Percentiles rank a stretch among this genome's conserved stretches.
Conservation (phyloP, 2,113 vertebrate species). For the Aphyosemion australe region DNA sequence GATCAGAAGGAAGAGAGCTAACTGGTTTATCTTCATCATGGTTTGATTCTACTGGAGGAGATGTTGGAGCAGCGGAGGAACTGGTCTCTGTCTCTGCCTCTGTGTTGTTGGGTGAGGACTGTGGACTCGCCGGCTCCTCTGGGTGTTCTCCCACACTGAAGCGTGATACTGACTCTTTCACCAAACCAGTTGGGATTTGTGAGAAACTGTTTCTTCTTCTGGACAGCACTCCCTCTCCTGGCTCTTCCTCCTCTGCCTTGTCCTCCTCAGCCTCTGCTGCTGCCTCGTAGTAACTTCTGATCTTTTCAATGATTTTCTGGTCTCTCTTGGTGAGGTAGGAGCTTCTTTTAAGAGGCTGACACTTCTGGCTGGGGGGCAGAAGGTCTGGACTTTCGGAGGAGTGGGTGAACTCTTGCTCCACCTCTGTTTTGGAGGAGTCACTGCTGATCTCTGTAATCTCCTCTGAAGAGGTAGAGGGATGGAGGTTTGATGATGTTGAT, state of each 20-base stretch:
- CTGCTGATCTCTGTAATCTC: not conserved
- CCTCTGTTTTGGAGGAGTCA: not conserved
- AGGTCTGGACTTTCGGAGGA: not conserved
- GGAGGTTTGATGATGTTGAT: not conserved
- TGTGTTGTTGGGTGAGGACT: not conserved
- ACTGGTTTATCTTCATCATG: not conserved
- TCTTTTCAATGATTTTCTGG: slow-evolving; percentile 83
- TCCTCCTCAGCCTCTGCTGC: slow-evolving; percentile 63
- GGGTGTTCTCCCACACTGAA: slow-evolving; percentile 63
- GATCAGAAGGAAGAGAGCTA: not conserved
- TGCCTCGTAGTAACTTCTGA: slow-evolving; percentile 82
- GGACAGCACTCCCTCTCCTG: not conserved
- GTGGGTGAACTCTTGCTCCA: not conserved
- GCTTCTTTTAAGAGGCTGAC: slow-evolving; percentile 32
- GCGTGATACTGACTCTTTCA: slow-evolving; percentile 77
- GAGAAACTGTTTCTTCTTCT: slow-evolving; percentile 73
- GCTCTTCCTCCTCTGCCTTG: not conserved
- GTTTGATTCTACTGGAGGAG: not conserved
- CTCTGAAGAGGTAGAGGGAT: not conserved
- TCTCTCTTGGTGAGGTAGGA: slow-evolving; percentile 69
- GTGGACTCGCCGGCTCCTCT: slow-evolving; percentile 41
- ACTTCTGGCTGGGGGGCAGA: not conserved
- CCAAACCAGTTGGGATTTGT: slow-evolving; percentile 78
- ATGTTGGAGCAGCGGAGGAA: not conserved
- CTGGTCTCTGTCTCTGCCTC: not conserved